Base-by-base conservation (phyloP, 2,888 invertebrate genomes). In the Brachyopa scutellaris region DNA sequence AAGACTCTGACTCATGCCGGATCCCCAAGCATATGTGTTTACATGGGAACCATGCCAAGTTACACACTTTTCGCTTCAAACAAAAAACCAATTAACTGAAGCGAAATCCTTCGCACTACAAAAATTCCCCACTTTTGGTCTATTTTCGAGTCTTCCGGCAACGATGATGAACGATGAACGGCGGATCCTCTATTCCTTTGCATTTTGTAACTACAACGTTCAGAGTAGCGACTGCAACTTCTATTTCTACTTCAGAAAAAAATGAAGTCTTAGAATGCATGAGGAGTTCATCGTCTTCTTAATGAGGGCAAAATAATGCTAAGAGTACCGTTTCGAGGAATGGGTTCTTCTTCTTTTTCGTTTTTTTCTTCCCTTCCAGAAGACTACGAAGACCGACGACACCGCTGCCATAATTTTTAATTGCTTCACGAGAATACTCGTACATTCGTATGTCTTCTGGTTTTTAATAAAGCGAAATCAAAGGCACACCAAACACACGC, bases 71-170 rank as follows among this genome's bases (percentile, higher is more conserved):
- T 47, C 64, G 64, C 72, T 26, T 62, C 49, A 36, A 78, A 51
- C 49, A 57, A 42, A 47, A 73, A 66, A 61, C 36, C 73, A 59
- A 73, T 78, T 72, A 72, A 66, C 64, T 45, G 13, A 59, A 66
- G 55, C 29, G 29, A 42, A 36, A 7, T 51, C 51, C 23, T 33
- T 49, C n/a, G 15, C 15, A 29, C 33, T 9, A n/a, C n/a, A n/a
- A n/a, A 23, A 38, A n/a, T 7, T 45, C 31, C 40, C 40, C 49
- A 17, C 33, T 51, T 26, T 49, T n/a, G 49, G 57, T 76, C 67
- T 67, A 76, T 67, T 76, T 76, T 76, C 9, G 57, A 57, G 42
- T 64, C 64, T 64, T 77, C 77, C 77, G 76, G 61, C 51, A n/a
- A n/a, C n/a, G n/a, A n/a, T n/a, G 62, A 40, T 31, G 49, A 74